A percentile compares a stretch with the other conserved stretches of the same genome.
Evolutionary conservation across 2,888 invertebrate species (phyloP).

Genomic region (Allolobophora icterica): DNA sequence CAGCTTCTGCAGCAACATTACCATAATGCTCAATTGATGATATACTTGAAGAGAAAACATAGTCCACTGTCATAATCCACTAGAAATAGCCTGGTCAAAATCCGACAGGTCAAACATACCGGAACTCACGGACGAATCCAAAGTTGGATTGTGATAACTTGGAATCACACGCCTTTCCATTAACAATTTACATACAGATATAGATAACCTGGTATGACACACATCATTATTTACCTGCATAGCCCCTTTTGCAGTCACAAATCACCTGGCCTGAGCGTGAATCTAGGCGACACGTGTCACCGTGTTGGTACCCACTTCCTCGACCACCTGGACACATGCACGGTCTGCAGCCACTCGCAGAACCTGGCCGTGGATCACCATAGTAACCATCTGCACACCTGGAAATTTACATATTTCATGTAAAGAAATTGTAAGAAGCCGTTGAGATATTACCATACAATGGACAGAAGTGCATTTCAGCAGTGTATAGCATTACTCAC

Average conservation of each 20-base stretch:
- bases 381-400: slow-evolving; percentile 82
- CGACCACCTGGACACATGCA: slow-evolving; percentile 51
- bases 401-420: slow-evolving; percentile 32
- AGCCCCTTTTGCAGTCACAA: slow-evolving; percentile 49
- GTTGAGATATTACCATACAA: too few relatives aligned
- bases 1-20: too few relatives aligned
- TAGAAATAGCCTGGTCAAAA: too few relatives aligned
- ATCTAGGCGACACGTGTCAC: slow-evolving; percentile 47
- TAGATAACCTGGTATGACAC: background rate
- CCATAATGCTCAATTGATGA: too few relatives aligned
- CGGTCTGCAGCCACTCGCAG: slow-evolving; percentile 47
- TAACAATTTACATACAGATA: background rate
- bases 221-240: slow-evolving; percentile 44
- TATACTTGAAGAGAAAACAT: too few relatives aligned
- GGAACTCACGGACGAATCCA: too few relatives aligned
- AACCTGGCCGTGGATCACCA: slow-evolving; percentile 88
- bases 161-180: background rate
- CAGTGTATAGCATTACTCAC: too few relatives aligned
- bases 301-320: slow-evolving; percentile 48
- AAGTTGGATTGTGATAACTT: too few relatives aligned
- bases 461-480: too few relatives aligned
- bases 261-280: slow-evolving; percentile 42
- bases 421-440: background rate
- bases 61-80: too few relatives aligned
- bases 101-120: too few relatives aligned